Base-by-base conservation (phyloP, 1,140 invertebrate genomes). In the Proctacanthus coquilletti region DNA sequence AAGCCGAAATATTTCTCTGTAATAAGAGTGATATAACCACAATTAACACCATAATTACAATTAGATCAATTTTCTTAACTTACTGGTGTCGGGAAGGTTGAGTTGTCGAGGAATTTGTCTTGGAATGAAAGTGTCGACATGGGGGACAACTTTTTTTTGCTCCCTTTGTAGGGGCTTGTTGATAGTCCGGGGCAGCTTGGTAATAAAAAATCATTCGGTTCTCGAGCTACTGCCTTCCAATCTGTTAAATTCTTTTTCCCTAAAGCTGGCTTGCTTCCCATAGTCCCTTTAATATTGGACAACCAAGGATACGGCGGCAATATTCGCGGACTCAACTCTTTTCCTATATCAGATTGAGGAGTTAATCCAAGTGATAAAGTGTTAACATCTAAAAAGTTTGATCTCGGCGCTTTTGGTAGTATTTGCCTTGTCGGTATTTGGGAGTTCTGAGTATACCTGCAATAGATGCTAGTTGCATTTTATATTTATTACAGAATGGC, bases 1-100 rank as follows among this genome's bases (percentile, higher is more conserved):
- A 38, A n/a, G 36, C 21, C 13, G 36, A 38, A 19, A 38, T 17
- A 18, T 38, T 38, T 29, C 36, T 27, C 36, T 38, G 23, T 9
- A 30, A 38, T 17, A 35, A 20, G 8, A 5, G 8, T 5, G 5
- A 18, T 11, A 6, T 17, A 23, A 8, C 15, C 11, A 36, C 25
- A 18, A 18, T 4, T 8, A 5, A 4, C 6, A 36, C 4, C 13
- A 36, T 8, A 23, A 23, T 6, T 17, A 5, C 34, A 35, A 18
- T 5, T 6, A 20, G 20, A 13, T 23, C 15, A 36, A 23, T 18
- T 4, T 36, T 6, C 14, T 25, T 4, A 4, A 4, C 18, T 5
- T 25, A 23, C 4, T 23, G 35, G 20, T 15, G 6, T 35, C 20
- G 5, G 9, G 13, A 35, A 17, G 34, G 13, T 9, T n/a, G 6